phyloP scores from a whole-genome alignment of 2,797 vertebrate genomes.

The Poeciliopsis infans region DNA sequence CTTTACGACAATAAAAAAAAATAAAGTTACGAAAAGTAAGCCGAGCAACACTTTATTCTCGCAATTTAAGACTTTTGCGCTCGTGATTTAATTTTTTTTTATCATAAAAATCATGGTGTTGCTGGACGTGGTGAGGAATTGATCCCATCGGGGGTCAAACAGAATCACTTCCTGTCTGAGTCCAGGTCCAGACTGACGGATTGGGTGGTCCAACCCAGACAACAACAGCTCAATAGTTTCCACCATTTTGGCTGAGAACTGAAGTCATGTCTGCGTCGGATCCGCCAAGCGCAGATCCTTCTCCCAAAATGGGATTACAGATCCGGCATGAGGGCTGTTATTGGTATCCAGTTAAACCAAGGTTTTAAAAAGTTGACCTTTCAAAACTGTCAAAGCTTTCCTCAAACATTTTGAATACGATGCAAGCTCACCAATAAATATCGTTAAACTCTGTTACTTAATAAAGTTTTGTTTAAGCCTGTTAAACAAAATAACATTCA shows the following conservation, averaged over 20 bases:
- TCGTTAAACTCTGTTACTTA: not conserved
- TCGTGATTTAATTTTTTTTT: no score
- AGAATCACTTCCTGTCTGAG: constrained; percentile 57
- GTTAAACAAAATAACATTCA: not conserved
- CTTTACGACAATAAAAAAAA: not conserved
- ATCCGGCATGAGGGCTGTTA: not conserved
- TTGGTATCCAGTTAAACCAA: not conserved
- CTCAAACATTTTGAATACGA: not conserved
- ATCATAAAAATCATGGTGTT: not conserved
- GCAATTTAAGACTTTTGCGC: no score
- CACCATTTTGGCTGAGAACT: constrained; percentile 34
- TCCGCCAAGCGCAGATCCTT: not conserved
- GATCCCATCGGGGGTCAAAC: constrained; percentile 41
- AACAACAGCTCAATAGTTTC: constrained; percentile 43
- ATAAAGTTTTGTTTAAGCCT: not conserved
- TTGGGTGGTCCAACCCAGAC: constrained; percentile 55
- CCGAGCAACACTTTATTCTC: no score
- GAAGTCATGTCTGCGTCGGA: constrained; percentile 21
- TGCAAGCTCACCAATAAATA: not conserved
- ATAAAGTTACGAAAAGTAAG: no score
- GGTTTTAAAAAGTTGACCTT: not conserved
- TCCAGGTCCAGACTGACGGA: constrained; percentile 44
- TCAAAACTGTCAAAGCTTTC: not conserved
- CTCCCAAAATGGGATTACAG: not conserved
- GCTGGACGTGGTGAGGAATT: constrained; percentile 40